These are phyloP conservation scores for Siniperca scherzeri DNA, from an alignment of 2,797 vertebrate species.

Conservation along the genomic window DNA sequence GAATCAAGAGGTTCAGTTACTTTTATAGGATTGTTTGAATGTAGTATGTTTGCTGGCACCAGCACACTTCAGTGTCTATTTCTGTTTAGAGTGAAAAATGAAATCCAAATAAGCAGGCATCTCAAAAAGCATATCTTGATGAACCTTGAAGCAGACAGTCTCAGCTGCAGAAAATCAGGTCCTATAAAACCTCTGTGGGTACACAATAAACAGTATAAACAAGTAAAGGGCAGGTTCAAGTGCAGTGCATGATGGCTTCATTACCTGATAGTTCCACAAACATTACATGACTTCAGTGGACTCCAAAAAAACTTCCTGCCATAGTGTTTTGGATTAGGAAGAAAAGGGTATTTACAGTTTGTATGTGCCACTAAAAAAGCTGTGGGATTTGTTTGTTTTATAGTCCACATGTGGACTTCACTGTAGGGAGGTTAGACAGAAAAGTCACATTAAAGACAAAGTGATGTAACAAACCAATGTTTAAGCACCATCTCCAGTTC, in stretches of 20 bases:
- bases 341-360: too few species aligned
- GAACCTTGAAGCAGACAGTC: conserved; percentile 4
- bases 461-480: too few species aligned
- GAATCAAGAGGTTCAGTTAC: neutral
- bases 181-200: conserved; percentile 6
- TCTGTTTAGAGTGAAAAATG: conserved; percentile 12
- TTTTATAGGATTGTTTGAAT: conserved; percentile 10
- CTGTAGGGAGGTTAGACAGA: neutral
- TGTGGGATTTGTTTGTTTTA: neutral
- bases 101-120: conserved; percentile 15
- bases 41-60: neutral
- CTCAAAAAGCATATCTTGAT: conserved; percentile 12
- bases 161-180: neutral
- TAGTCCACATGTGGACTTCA: neutral
- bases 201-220: conserved; percentile 22
- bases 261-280: neutral
- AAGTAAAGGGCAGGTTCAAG: neutral
- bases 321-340: neutral
- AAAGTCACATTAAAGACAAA: neutral
- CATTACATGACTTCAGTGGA: neutral
- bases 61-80: neutral
- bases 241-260: neutral
- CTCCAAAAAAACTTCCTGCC: too few species aligned
- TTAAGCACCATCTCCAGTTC: too few species aligned
- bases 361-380: neutral